Percentiles rank a stretch among this genome's conserved stretches.
phyloP scores from a whole-genome alignment of 2,113 vertebrate species.

The Pelvicachromis taeniatus region DNA sequence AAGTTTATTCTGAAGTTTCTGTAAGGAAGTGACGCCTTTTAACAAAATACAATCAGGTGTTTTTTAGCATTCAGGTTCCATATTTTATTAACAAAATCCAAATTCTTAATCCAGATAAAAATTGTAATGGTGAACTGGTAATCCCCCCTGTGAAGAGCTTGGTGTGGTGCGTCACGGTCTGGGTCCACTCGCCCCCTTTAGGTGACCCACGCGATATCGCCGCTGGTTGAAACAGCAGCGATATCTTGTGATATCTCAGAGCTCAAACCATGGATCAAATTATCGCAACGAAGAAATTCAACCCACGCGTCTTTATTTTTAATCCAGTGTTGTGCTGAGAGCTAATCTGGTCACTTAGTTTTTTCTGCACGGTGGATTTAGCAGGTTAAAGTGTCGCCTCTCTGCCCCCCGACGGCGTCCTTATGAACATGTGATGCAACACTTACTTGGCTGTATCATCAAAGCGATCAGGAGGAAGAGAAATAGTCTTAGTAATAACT shows the following conservation, averaged over 20 bases:
- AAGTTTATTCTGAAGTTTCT: neutral
- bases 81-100: too few species aligned
- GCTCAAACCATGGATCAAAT: neutral
- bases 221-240: neutral
- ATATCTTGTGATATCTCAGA: neutral
- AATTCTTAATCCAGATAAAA: too few species aligned
- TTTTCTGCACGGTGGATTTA: too few species aligned
- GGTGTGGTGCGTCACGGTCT: neutral
- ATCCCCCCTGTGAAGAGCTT: neutral
- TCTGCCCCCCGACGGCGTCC: too few species aligned
- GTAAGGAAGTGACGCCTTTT: neutral
- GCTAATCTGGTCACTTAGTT: too few species aligned
- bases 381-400: too few species aligned
- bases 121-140: neutral
- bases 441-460: too few species aligned
- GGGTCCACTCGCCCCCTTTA: too few species aligned
- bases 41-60: neutral
- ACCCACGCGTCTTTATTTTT: neutral
- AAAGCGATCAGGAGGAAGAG: too few species aligned
- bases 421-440: too few species aligned
- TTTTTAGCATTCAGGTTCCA: neutral
- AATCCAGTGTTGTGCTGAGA: neutral
- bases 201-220: too few species aligned
- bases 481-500: too few species aligned
- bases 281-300: rapidly evolving